Percentiles rank a stretch among this genome's conserved stretches.
These are phyloP conservation scores for Ellobius talpinus DNA, from an alignment of 2,113 vertebrate species.

Conservation along the genomic window DNA sequence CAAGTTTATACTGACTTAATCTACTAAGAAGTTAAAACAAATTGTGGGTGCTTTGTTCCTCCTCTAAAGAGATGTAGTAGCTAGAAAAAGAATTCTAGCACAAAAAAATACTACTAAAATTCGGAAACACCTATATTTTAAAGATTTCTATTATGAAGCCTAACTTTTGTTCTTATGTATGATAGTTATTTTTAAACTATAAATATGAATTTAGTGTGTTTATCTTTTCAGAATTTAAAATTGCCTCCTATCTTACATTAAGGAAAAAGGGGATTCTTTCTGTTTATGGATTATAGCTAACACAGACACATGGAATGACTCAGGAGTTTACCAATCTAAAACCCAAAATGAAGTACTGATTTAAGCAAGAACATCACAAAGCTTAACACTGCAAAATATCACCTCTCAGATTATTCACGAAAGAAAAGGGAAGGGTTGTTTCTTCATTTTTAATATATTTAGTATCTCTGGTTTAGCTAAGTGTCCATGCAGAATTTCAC, in stretches of 20 bases:
- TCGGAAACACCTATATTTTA: conserved; percentile 39
- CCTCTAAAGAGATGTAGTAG: neutral
- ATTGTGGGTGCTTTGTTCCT: neutral
- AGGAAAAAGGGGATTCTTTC: neutral
- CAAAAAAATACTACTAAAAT: neutral
- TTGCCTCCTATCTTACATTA: neutral
- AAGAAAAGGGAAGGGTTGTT: neutral
- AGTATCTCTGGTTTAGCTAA: neutral
- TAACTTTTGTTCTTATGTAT: conserved; percentile 21
- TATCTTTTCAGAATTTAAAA: conserved; percentile 49
- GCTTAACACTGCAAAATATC: neutral
- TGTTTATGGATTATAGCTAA: conserved; percentile 13
- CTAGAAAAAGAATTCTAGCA: conserved; percentile 14
- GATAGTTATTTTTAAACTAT: conserved; percentile 15
- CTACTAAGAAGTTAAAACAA: conserved; percentile 50
- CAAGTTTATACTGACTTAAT: conserved; percentile 9
- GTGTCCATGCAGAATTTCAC: neutral
- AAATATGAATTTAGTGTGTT: conserved; percentile 13
- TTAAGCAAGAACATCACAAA: conserved; percentile 19
- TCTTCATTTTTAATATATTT: neutral
- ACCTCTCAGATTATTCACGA: neutral
- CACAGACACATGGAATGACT: neutral
- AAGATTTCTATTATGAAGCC: neutral
- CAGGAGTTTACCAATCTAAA: conserved; percentile 15
- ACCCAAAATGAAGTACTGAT: neutral